Evolutionary conservation across 2,797 vertebrate genomes (phyloP).

Genomic region (Picus viridis): DNA sequence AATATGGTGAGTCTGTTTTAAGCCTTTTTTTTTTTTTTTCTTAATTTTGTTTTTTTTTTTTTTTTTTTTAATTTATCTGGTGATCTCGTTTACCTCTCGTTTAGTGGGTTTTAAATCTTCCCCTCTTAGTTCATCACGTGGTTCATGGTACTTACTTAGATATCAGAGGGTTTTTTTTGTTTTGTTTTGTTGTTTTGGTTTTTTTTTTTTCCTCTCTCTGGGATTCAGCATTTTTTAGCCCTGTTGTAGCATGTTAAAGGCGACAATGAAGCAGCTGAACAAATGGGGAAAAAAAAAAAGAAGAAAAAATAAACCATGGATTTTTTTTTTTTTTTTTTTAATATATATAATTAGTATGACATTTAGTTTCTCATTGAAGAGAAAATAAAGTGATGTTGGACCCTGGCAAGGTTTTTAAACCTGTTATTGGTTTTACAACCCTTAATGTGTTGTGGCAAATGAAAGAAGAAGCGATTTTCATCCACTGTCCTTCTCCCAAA

Average conservation of each 20-base stretch:
- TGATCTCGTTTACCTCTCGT: conserved; percentile 96
- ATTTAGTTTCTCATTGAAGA: conserved; percentile 87
- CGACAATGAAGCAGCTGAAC: conserved; percentile 94
- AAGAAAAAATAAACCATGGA: conserved; percentile 77
- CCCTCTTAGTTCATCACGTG: conserved; percentile 97
- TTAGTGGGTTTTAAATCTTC: conserved; percentile 98
- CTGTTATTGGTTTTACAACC: conserved; percentile 86
- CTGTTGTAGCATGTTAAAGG: conserved; percentile 98
- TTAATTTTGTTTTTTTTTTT: conserved; percentile 91
- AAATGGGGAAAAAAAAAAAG: conserved; percentile 78
- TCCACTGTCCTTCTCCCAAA: conserved; percentile 87
- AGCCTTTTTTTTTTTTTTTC: conserved; percentile 94
- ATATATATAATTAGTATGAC: conserved; percentile 85
- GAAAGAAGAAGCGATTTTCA: conserved; percentile 82
- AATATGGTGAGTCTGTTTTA: conserved; percentile 99
- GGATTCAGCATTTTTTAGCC: conserved; percentile 95
- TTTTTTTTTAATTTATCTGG: conserved; percentile 99
- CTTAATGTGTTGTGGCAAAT: conserved; percentile 90
- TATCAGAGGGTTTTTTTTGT: conserved; percentile 90
- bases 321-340: conserved; percentile 63
- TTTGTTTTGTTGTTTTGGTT: not conserved
- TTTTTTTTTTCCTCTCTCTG: conserved; percentile 75
- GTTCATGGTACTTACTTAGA: conserved; percentile 96
- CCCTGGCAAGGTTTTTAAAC: conserved; percentile 82
- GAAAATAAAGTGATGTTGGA: conserved; percentile 80